These are phyloP conservation scores for Lasioglossum oenotherae DNA, from an alignment of 2,888 invertebrate species.

Conservation along the genomic window DNA sequence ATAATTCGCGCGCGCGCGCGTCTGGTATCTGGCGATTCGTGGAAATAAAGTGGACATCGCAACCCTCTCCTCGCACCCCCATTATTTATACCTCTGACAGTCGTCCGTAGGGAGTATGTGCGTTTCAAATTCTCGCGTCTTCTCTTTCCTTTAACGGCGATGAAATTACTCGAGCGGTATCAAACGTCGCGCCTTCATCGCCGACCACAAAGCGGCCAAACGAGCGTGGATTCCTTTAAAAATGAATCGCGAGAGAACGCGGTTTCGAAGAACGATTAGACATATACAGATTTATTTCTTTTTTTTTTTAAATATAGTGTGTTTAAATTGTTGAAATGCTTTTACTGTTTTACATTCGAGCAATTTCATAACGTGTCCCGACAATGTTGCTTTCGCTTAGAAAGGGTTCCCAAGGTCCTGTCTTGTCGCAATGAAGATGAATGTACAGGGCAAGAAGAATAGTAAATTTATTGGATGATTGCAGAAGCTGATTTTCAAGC, in stretches of 20 bases:
- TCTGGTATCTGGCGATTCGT: constrained; percentile 55
- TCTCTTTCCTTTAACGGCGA: neutral
- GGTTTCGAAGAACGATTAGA: no score
- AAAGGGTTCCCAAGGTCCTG: no score
- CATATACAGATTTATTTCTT: no score
- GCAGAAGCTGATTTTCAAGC: no score
- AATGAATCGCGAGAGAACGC: neutral
- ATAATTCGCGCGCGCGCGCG: constrained; percentile 62
- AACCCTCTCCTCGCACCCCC: neutral
- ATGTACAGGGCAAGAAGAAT: no score
- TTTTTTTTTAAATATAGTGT: no score
- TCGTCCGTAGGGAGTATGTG: neutral
- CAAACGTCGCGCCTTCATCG: constrained; percentile 54
- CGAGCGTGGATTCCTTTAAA: constrained; percentile 37
- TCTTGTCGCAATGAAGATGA: no score
- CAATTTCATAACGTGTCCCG: no score
- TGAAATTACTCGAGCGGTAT: constrained; percentile 59
- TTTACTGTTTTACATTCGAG: no score
- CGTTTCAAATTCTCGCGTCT: neutral
- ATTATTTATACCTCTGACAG: constrained; percentile 48
- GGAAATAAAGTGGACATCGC: constrained; percentile 60
- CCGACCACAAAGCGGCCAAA: constrained; percentile 39
- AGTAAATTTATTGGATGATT: no score
- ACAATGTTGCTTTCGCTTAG: no score
- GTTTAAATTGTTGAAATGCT: no score